Evolutionary conservation across 92 coral and sea anemone species (phyloP), one percentile per base, ranked within the genome.

Genomic region (Diadumene lineata): DNA sequence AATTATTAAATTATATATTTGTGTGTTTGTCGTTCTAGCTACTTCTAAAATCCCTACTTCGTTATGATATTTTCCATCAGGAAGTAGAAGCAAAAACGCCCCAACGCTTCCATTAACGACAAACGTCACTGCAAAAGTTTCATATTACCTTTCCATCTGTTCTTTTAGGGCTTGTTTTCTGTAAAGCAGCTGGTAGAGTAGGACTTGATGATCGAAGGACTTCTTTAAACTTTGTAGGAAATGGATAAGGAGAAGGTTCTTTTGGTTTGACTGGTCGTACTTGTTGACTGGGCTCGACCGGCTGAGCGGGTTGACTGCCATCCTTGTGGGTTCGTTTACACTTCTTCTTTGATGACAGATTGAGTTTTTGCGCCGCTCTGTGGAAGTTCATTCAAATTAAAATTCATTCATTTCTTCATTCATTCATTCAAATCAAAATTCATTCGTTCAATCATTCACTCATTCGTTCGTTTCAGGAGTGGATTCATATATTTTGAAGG

Each of bases 361-460:
- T 83, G 15, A 94, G 80, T 67, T 94, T 94, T 69, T 94, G 94
- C 24, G 98, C 98, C 22, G 98, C 98, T 80, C 98, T 93, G 69
- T 33, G 56, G 68, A 29, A 43, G 34, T 9, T 21, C 15, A 31
- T 19, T 22, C 34, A 24, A 28, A 22, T 26, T 18, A 63, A 16
- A 44, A 9, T 8, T 8, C 51, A 44, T 44, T 44, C 17, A 8
- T 44, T 9, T 44, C 9, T 44, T 17, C 10, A 44, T 44, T 44
- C 51, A 44, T 44, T 44, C 51, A 44, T 44, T 44, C 51, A 44
- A 44, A n/a, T n/a, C n/a, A n/a, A n/a, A n/a, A n/a, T n/a, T n/a
- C n/a, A n/a, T n/a, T n/a, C n/a, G n/a, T n/a, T n/a, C n/a, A n/a
- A n/a, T n/a, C n/a, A n/a, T n/a, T n/a, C n/a, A n/a, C n/a, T n/a